A percentile compares a stretch with the other conserved stretches of the same genome.
phyloP scores from a whole-genome alignment of 2,888 invertebrate genomes.

The Macrophya alboannulata region DNA sequence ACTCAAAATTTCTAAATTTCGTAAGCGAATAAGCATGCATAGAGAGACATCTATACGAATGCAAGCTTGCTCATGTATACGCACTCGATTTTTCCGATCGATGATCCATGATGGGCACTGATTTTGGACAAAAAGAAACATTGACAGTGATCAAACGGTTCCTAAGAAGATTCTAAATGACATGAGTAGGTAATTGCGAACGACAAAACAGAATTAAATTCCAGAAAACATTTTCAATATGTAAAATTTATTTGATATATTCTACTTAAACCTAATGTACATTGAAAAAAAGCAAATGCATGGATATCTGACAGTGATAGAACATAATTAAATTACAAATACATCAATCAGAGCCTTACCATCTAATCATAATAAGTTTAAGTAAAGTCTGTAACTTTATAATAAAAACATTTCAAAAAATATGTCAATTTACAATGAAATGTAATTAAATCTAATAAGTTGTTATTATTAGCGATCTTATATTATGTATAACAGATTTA shows the following conservation, averaged over 20 bases:
- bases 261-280: conserved; percentile 17
- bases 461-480: not conserved
- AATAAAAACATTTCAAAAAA: conserved; percentile 16
- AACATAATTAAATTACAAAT: not conserved
- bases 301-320: not conserved
- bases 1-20: too few relatives aligned
- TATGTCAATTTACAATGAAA: conserved; percentile 14
- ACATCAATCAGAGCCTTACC: conserved; percentile 17
- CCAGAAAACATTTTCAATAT: not conserved
- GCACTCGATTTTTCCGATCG: too few relatives aligned
- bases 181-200: too few relatives aligned
- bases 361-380: conserved; percentile 6
- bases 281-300: not conserved
- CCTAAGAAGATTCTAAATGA: too few relatives aligned
- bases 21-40: too few relatives aligned
- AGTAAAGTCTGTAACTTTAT: not conserved
- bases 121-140: too few relatives aligned
- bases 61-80: too few relatives aligned
- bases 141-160: too few relatives aligned
- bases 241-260: conserved; percentile 25
- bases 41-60: too few relatives aligned
- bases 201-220: not conserved
- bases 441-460: conserved; percentile 17
- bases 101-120: too few relatives aligned
- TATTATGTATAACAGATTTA: not conserved